These are phyloP conservation scores for Synanthedon myopaeformis DNA, from an alignment of 2,888 invertebrate genomes.

Conservation along the genomic window DNA sequence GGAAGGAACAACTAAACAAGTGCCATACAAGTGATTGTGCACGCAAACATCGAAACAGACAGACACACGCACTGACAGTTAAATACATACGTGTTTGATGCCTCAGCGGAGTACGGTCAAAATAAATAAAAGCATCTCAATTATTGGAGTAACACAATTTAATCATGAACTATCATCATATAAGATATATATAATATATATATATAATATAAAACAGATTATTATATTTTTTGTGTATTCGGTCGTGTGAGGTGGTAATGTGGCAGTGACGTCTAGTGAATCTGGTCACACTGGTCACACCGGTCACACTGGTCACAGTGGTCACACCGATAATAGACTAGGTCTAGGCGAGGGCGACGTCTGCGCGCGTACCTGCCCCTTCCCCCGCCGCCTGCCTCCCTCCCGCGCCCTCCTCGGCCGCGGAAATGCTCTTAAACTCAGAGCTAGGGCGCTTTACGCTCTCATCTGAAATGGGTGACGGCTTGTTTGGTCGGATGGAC, in stretches of 20 bases:
- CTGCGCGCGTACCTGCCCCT: conserved; percentile 58
- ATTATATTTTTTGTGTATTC: conserved; percentile 59
- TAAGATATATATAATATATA: conserved; percentile 22
- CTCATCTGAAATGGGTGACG: conserved; percentile 76
- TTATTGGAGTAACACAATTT: conserved; percentile 70
- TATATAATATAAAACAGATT: conserved; percentile 67
- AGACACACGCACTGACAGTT: conserved; percentile 63
- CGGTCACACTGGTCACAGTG: conserved; percentile 54
- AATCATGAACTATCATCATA: conserved; percentile 57
- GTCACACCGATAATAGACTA: conserved; percentile 40
- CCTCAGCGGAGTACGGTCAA: conserved; percentile 68
- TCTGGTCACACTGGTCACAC: conserved; percentile 51
- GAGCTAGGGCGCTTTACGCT: conserved; percentile 87
- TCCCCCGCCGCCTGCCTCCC: conserved; percentile 55
- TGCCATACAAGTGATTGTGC: conserved; percentile 63
- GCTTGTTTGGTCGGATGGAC: conserved; percentile 55
- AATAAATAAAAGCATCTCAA: conserved; percentile 69
- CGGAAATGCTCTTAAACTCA: conserved; percentile 80
- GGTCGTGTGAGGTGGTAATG: conserved; percentile 60
- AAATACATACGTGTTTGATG: conserved; percentile 69
- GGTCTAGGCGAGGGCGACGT: conserved; percentile 51
- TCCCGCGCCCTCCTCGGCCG: conserved; percentile 55
- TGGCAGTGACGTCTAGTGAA: conserved; percentile 48
- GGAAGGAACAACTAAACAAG: conserved; percentile 37
- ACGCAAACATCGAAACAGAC: conserved; percentile 62